phyloP scores from a whole-genome alignment of 2,888 invertebrate species.

The Dryocosmus kuriphilus region DNA sequence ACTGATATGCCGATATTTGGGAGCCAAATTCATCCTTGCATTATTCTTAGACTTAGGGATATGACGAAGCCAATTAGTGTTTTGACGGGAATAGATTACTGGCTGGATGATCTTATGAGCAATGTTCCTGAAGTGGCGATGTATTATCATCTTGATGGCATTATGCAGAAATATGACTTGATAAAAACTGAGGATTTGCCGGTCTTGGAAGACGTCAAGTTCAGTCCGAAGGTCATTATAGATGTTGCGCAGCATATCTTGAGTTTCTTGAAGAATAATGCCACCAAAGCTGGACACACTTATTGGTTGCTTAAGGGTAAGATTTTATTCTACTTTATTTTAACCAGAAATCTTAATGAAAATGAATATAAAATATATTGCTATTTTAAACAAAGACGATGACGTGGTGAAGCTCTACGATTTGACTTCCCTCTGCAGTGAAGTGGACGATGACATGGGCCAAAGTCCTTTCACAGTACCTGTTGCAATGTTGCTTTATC shows the following conservation, averaged over 20 bases:
- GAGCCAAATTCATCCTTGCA: constrained; percentile 93
- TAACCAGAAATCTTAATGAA: background rate
- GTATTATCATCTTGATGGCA: constrained; percentile 95
- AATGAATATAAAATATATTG: background rate
- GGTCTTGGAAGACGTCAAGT: constrained; percentile 89
- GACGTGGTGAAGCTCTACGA: constrained; percentile 97
- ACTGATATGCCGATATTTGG: constrained; percentile 98
- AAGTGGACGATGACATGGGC: constrained; percentile 81
- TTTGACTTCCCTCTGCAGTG: constrained; percentile 90
- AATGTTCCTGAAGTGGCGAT: constrained; percentile 98
- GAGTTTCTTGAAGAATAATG: constrained; percentile 94
- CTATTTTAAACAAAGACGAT: constrained; percentile 83
- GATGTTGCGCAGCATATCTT: constrained; percentile 97
- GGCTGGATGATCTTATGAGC: constrained; percentile 98
- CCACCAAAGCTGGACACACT: constrained; percentile 96
- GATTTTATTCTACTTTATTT: constrained; percentile 15
- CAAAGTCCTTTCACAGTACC: constrained; percentile 96
- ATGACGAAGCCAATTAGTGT: constrained; percentile 95
- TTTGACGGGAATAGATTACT: constrained; percentile 94
- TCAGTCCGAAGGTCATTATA: constrained; percentile 91
- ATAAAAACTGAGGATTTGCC: constrained; percentile 97
- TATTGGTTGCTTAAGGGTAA: constrained; percentile 96
- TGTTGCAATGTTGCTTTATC: constrained; percentile 93
- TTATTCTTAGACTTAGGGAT: constrained; percentile 92
- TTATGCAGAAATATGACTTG: constrained; percentile 95